Evolutionary conservation across 2,113 vertebrate genomes (phyloP), one percentile per base, ranked within the genome.

Genomic region (Phrynosoma platyrhinos): DNA sequence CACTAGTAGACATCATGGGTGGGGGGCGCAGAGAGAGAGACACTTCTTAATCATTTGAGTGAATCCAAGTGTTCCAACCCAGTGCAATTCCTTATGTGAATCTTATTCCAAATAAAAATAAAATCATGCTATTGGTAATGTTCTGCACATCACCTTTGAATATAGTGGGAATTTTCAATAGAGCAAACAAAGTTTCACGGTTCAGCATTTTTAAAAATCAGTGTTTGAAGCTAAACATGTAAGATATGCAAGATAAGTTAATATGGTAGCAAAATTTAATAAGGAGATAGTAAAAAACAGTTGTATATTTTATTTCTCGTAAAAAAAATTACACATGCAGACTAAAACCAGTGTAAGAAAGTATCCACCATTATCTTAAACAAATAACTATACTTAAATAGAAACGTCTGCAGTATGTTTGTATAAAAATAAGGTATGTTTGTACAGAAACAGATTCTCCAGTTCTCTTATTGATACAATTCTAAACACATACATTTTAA

Each of bases 301-400:
- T 93, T 96, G 92, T 93, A 95, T 93, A 95, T 96, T 97, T 97
- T 98, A 98, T 97, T 98, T 97, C 36, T 95, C 95, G 98, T 98
- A 99, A 98, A 99, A 99, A 98, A 98, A 27, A 96, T 92, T 97
- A 98, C 96, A 98, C 98, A 97, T 99, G 98, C 98, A 99, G 98
- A 99, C 98, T 98, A 98, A 98, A 98, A 98, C 98, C 98, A 98
- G 98, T 99, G 98, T 98, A 98, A 98, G 98, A 98, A 98, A 98
- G 95, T 96, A 95, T 97, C 95, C 97, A 97, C 97, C 96, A 98
- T 96, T 87, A 87, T 97, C 97, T 88, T 97, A 97, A 98, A 98
- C 97, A 97, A 97, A 97, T 97, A 97, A 96, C 96, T 94, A 93
- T 97, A 97, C 96, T 97, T 96, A 97, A 98, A 98, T 97, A 95